Conservation (phyloP, 2,113 vertebrate species). For the Centrocercus urophasianus region DNA sequence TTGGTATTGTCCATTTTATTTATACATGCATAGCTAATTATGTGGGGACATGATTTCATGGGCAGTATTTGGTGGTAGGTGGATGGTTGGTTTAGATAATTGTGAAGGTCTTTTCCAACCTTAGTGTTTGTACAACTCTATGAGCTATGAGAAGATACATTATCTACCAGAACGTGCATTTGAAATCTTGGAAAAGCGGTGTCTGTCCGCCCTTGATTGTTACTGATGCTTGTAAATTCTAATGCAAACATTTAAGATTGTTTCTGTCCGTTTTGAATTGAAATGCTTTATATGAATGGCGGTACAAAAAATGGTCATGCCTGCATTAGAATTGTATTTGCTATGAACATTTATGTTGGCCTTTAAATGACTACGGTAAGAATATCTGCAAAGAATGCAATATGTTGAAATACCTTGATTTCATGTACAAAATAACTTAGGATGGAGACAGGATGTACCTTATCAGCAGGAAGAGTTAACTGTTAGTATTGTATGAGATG, state of each 20-base stretch:
- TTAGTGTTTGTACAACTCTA: too few species aligned
- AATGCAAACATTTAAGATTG: not conserved
- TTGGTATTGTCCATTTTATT: slow-evolving; percentile 67
- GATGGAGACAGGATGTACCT: not conserved
- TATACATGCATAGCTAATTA: not conserved
- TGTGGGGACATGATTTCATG: too few species aligned
- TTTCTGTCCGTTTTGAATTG: slow-evolving; percentile 16
- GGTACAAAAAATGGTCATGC: not conserved
- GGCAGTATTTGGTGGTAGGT: too few species aligned
- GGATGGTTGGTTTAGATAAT: too few species aligned
- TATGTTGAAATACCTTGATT: not conserved
- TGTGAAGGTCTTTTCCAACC: too few species aligned
- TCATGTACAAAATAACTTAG: not conserved
- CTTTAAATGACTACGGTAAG: not conserved
- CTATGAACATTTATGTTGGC: not conserved
- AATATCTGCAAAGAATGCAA: not conserved
- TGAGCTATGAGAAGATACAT: too few species aligned
- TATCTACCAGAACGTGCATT: not conserved
- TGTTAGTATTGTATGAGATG: not conserved
- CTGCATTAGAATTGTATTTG: not conserved
- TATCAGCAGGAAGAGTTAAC: not conserved
- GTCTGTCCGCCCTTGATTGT: not conserved
- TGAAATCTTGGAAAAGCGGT: not conserved
- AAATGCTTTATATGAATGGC: slow-evolving; percentile 24
- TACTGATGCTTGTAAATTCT: slow-evolving; percentile 7